These are phyloP conservation scores for Bombus pascuorum DNA, from an alignment of 1,140 invertebrate species.

Conservation along the genomic window DNA sequence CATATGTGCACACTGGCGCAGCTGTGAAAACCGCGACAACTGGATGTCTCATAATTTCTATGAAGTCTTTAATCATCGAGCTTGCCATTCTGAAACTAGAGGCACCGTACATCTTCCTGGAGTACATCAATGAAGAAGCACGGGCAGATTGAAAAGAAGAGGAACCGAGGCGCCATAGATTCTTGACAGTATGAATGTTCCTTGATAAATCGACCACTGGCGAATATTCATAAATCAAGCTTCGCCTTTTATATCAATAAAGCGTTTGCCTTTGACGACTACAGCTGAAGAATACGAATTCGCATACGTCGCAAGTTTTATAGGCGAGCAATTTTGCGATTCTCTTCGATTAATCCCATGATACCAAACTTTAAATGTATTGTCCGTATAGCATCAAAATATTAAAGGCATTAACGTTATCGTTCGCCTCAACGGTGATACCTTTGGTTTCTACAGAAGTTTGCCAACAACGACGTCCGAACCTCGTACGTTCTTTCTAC, in stretches of 20 bases:
- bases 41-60: constrained; percentile 28
- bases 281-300: too few species aligned
- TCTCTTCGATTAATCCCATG: too few species aligned
- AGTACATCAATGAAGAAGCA: not conserved
- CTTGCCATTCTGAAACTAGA: constrained; percentile 12
- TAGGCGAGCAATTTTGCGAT: too few species aligned
- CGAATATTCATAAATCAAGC: not conserved
- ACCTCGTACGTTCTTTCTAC: too few species aligned
- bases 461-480: too few species aligned
- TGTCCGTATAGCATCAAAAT: too few species aligned
- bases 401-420: too few species aligned
- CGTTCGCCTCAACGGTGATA: too few species aligned
- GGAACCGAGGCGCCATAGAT: not conserved
- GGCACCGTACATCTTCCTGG: not conserved
- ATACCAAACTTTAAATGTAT: too few species aligned
- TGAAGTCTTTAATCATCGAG: constrained; percentile 38
- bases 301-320: too few species aligned
- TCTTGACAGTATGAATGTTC: not conserved
- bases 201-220: not conserved
- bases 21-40: constrained; percentile 44
- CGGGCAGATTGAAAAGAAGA: not conserved
- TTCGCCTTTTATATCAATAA: not conserved
- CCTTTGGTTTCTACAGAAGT: too few species aligned
- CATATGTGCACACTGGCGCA: not conserved
- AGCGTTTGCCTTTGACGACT: too few species aligned